Conservation (phyloP, 2,113 vertebrate species). For the Calyptommatus sinebrachiatus region DNA sequence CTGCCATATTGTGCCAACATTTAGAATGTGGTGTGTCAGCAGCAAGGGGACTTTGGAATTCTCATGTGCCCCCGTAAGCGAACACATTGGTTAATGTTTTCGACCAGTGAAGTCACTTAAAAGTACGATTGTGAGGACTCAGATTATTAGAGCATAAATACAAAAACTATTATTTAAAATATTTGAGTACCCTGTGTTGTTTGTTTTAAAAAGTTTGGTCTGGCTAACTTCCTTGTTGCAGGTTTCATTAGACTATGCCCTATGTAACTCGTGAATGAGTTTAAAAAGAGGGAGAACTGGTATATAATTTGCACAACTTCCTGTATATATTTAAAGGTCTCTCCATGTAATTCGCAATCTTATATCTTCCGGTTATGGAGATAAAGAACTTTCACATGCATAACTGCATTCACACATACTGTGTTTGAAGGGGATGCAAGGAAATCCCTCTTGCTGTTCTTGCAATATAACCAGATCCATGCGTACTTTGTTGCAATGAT, state of each 20-base stretch:
- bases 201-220: slow-evolving; percentile 14
- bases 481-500: neutral
- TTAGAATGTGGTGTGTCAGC: too few relatives aligned
- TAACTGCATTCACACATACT: neutral
- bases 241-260: neutral
- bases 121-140: too few relatives aligned
- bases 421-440: neutral
- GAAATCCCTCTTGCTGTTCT: too few relatives aligned
- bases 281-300: neutral
- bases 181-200: neutral
- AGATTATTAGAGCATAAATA: too few relatives aligned
- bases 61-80: too few relatives aligned
- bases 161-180: neutral
- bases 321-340: neutral
- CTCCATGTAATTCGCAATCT: neutral
- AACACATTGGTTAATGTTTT: too few relatives aligned
- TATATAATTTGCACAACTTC: neutral
- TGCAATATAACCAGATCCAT: too few relatives aligned
- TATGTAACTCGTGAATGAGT: neutral
- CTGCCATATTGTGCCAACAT: too few relatives aligned
- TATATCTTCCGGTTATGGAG: neutral
- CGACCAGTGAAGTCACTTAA: too few relatives aligned
- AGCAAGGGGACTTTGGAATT: too few relatives aligned
- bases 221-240: neutral
- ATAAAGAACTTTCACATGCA: neutral